These are phyloP conservation scores for Caprella mutica DNA, from an alignment of 2,888 invertebrate genomes.

Conservation along the genomic window DNA sequence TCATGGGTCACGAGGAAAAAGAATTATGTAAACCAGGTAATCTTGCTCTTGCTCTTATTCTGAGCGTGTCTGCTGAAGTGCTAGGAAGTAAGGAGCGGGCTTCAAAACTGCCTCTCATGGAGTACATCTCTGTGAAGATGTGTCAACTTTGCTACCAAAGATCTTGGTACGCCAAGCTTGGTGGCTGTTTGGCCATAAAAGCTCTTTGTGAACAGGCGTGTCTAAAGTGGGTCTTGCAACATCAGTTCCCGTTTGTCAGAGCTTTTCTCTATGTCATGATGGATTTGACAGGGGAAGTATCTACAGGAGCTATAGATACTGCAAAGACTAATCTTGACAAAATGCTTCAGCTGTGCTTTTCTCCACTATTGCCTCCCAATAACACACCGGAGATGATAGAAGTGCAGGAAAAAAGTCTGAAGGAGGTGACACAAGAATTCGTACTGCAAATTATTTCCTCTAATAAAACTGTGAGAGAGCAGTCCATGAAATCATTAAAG, in stretches of 20 bases:
- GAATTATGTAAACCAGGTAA: constrained; percentile 90
- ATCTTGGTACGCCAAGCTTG: constrained; percentile 96
- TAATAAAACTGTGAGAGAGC: constrained; percentile 79
- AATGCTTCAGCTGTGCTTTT: constrained; percentile 69
- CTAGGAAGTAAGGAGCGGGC: constrained; percentile 76
- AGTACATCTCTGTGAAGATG: constrained; percentile 87
- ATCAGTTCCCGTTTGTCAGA: constrained; percentile 72
- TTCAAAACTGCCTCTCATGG: constrained; percentile 80
- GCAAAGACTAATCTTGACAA: constrained; percentile 82
- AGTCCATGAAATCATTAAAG: constrained; percentile 74
- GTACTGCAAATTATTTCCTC: constrained; percentile 89
- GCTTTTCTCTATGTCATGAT: constrained; percentile 85
- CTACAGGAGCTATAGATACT: constrained; percentile 91
- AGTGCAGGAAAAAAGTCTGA: constrained; percentile 68
- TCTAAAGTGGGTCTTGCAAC: constrained; percentile 73
- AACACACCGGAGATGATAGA: constrained; percentile 46
- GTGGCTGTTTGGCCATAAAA: constrained; percentile 85
- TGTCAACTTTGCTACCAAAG: constrained; percentile 88
- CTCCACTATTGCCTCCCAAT: constrained; percentile 48
- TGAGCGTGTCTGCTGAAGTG: constrained; percentile 78
- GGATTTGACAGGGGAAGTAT: constrained; percentile 88
- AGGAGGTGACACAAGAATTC: constrained; percentile 81
- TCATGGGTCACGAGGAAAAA: constrained; percentile 96
- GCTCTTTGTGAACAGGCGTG: constrained; percentile 82
- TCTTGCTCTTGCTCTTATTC: constrained; percentile 70